Evolutionary conservation across 2,888 invertebrate species (phyloP), one percentile per base, ranked within the genome.

Genomic region (Parapristionchus giblindavisi): DNA sequence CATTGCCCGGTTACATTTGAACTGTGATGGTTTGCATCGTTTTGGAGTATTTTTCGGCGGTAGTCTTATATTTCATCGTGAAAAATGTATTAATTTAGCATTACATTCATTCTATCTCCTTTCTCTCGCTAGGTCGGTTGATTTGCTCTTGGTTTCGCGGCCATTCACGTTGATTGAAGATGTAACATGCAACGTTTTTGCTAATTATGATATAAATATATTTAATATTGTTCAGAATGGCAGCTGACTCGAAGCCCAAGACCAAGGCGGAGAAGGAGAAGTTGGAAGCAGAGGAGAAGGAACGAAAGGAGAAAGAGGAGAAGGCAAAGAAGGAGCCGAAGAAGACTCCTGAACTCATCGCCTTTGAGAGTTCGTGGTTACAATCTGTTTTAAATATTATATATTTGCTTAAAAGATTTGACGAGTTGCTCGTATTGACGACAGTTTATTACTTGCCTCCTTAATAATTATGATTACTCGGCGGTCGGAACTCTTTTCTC

Each of bases 321-420:
- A 73, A 73, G 61, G 51, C 52, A 36, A 43, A 61, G 51, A 54
- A 43, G 48, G 61, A 73, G 51, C 60, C 61, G 32, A 73, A 61
- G 60, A 73, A 73, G 73, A 61, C 60, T 36, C 73, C 73, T 17
- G 73, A 43, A 24, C 73, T 73, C 48, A 43, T 73, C 61, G 73
- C 73, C 6, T 73, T 73, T 51, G 73, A 73, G 61, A 73, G 73
- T 73, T n/a, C 11, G 60, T 61, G 8, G 8, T 43, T 43, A 43
- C 17, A 14, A 43, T 17, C 17, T 21, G n/a, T 56, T 56, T 56
- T 27, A 56, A 56, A 56, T 24, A 56, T 24, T n/a, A 17, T 56
- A 56, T 56, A 27, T n/a, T 56, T 21, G 8, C 11, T 8, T 14
- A 29, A 6, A 56, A 56, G 6, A 56, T 17, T 43, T 43, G 8